These are phyloP conservation scores for Saguinus midas DNA, from an alignment of 2,113 vertebrate species.

Conservation along the genomic window DNA sequence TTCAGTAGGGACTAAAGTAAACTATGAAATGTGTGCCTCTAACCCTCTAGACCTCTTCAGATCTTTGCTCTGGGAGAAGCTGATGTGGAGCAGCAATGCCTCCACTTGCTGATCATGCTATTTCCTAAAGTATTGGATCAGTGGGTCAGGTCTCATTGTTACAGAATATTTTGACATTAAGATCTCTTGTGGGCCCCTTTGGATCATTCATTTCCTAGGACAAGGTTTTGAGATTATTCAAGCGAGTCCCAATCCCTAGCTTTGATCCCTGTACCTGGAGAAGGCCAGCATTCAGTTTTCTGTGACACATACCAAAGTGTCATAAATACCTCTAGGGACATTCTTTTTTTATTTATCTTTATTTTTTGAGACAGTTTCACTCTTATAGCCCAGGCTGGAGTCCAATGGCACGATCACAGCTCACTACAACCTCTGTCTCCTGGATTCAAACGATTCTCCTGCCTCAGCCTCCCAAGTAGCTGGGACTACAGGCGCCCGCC, in stretches of 20 bases:
- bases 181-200: background rate
- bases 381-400: no score
- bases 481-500: no score
- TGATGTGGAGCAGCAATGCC: background rate
- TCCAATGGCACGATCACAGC: no score
- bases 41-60: background rate
- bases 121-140: background rate
- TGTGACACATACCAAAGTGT: background rate
- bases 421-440: no score
- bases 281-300: background rate
- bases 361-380: background rate
- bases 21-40: background rate
- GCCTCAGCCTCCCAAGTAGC: no score
- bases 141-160: background rate
- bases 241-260: background rate
- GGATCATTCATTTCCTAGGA: background rate
- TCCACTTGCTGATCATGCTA: background rate
- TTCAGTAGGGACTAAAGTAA: background rate
- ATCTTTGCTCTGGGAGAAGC: background rate
- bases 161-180: background rate
- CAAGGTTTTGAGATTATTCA: background rate
- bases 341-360: background rate
- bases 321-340: background rate
- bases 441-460: no score
- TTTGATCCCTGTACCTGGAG: background rate